Evolutionary conservation across 2,888 invertebrate genomes (phyloP).

Genomic region (Drosophila histrio): DNA sequence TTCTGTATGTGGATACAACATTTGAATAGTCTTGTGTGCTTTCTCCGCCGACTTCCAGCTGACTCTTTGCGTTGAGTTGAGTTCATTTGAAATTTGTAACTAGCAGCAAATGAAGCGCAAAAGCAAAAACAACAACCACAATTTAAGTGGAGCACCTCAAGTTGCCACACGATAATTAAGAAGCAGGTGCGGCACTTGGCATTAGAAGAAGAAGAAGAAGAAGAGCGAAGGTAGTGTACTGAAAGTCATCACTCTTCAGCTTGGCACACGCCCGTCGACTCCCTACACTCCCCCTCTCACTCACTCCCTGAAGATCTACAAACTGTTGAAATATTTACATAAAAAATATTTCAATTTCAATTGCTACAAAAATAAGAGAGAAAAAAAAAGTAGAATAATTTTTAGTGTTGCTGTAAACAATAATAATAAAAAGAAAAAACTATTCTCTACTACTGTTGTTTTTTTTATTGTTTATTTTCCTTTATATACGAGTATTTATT

Average conservation of each 20-base stretch:
- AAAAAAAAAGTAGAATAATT: constrained; percentile 9
- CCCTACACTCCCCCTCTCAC: background rate
- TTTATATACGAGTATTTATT: constrained; percentile 39
- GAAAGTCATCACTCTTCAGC: constrained; percentile 46
- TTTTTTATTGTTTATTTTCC: constrained; percentile 17
- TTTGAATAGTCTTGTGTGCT: constrained; percentile 47
- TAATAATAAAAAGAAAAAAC: constrained; percentile 12
- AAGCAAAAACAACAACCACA: constrained; percentile 5
- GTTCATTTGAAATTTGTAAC: constrained; percentile 64
- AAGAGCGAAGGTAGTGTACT: background rate
- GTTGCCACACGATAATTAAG: constrained; percentile 54
- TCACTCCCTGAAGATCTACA: background rate
- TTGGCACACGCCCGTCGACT: constrained; percentile 29
- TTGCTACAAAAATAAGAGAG: constrained; percentile 19
- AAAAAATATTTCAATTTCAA: constrained; percentile 56
- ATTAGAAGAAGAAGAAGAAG: background rate
- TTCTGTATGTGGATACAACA: constrained; percentile 40
- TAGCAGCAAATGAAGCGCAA: constrained; percentile 47
- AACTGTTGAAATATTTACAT: constrained; percentile 47
- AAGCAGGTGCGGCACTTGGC: constrained; percentile 41
- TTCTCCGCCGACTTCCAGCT: constrained; percentile 43
- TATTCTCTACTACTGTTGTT: constrained; percentile 18
- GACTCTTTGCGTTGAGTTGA: constrained; percentile 26
- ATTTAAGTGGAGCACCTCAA: constrained; percentile 53
- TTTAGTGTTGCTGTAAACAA: constrained; percentile 29